Conservation (phyloP, 2,113 vertebrate genomes). For the Strix aluco region DNA sequence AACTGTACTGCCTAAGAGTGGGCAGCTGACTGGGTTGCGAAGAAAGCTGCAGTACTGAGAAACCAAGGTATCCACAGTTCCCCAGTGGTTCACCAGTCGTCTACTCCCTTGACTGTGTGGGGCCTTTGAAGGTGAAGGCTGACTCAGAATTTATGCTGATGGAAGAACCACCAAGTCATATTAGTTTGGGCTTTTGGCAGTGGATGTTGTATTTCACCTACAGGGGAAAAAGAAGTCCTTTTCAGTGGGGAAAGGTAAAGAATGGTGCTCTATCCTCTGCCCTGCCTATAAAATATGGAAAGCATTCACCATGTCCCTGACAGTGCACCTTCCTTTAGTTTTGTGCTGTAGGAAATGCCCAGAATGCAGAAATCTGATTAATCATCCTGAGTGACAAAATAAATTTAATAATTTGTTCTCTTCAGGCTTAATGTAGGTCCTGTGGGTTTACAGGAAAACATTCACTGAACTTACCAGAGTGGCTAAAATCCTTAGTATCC, state of each 20-base stretch:
- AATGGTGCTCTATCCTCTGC: background rate
- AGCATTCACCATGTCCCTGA: background rate
- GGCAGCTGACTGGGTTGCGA: background rate
- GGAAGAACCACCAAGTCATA: background rate
- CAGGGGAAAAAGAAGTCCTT: background rate
- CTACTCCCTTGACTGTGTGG: background rate
- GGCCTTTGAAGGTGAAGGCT: background rate
- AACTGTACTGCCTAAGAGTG: background rate
- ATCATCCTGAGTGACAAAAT: background rate
- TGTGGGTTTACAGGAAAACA: background rate
- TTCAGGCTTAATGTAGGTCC: background rate
- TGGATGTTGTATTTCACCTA: background rate
- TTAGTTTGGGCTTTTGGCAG: background rate
- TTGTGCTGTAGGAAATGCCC: background rate
- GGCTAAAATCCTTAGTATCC: background rate
- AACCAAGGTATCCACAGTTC: background rate
- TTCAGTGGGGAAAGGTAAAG: background rate
- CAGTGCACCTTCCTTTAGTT: background rate
- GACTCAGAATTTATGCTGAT: background rate
- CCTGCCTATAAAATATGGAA: background rate
- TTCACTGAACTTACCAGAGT: background rate
- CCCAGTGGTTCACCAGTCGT: background rate
- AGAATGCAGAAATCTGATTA: background rate
- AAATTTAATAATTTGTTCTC: background rate
- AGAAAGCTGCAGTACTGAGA: background rate